Evolutionary conservation across 2,113 vertebrate genomes (phyloP).

Genomic region (Budorcas taxicolor): DNA sequence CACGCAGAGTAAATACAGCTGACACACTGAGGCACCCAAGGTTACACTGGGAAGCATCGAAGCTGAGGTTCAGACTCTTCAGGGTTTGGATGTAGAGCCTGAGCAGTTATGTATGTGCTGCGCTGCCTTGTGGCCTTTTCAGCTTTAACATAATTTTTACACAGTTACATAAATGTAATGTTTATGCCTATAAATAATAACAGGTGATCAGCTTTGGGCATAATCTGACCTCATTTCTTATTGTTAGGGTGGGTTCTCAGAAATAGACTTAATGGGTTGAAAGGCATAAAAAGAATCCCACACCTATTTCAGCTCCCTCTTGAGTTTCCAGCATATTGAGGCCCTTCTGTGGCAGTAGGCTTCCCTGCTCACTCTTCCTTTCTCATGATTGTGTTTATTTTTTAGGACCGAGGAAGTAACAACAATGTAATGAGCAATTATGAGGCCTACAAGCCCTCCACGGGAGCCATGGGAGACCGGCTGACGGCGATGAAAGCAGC

Average conservation of each 20-base stretch:
- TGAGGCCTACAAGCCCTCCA: slow-evolving; percentile 91
- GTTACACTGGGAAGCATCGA: neutral
- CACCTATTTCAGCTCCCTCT: neutral
- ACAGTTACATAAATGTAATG: neutral
- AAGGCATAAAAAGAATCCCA: neutral
- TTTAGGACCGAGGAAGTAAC: slow-evolving; percentile 87
- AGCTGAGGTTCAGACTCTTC: neutral
- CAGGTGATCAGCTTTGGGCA: neutral
- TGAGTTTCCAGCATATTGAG: neutral
- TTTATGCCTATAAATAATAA: neutral
- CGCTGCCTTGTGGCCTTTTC: neutral
- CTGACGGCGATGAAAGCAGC: slow-evolving; percentile 97
- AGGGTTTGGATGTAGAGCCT: neutral
- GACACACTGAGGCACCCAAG: neutral
- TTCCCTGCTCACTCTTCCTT: neutral
- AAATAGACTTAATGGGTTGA: slow-evolving; percentile 11
- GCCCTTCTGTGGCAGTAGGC: neutral
- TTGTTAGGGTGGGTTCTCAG: neutral
- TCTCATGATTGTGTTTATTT: slow-evolving; percentile 14
- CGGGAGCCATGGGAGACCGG: slow-evolving; percentile 97
- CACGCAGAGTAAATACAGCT: neutral
- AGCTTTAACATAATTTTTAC: neutral
- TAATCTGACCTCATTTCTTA: neutral
- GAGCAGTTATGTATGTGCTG: fast-evolving
- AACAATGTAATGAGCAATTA: slow-evolving; percentile 88